Evolutionary conservation across 2,888 invertebrate species (phyloP).

Genomic region (Piscicola geometra): DNA sequence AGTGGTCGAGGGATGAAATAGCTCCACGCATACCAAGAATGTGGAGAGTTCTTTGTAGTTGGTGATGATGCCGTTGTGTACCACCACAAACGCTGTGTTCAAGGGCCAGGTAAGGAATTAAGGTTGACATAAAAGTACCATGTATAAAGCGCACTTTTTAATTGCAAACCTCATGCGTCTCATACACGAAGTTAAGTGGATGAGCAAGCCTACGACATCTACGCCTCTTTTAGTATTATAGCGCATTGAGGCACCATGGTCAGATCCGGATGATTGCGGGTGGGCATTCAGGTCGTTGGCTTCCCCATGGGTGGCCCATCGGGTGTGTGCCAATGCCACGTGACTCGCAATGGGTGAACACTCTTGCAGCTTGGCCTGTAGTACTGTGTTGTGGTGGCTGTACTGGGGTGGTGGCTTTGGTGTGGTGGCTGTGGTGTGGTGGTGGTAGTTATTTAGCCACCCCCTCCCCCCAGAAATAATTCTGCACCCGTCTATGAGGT

Average conservation of each 20-base stretch:
- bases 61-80: conserved; percentile 77
- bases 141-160: neutral
- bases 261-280: conserved; percentile 85
- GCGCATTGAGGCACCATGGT: conserved; percentile 67
- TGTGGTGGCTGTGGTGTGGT: too few relatives aligned
- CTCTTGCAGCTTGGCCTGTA: too few relatives aligned
- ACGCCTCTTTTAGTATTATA: too few relatives aligned
- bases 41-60: conserved; percentile 96
- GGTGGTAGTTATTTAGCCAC: too few relatives aligned
- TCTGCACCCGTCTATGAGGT: too few relatives aligned
- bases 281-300: conserved; percentile 91
- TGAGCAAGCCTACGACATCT: too few relatives aligned
- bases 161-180: neutral
- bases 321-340: conserved; percentile 95
- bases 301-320: conserved; percentile 99
- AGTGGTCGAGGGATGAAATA: neutral
- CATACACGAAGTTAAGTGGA: neutral
- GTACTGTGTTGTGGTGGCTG: too few relatives aligned
- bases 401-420: neutral
- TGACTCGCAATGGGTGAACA: conserved; percentile 61
- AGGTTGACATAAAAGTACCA: too few relatives aligned
- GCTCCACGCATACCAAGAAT: conserved; percentile 64
- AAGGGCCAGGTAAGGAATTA: neutral
- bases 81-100: conserved; percentile 58
- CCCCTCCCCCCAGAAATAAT: too few relatives aligned